Conservation (phyloP, 2,113 vertebrate genomes). For the Pterocles orientalis region DNA sequence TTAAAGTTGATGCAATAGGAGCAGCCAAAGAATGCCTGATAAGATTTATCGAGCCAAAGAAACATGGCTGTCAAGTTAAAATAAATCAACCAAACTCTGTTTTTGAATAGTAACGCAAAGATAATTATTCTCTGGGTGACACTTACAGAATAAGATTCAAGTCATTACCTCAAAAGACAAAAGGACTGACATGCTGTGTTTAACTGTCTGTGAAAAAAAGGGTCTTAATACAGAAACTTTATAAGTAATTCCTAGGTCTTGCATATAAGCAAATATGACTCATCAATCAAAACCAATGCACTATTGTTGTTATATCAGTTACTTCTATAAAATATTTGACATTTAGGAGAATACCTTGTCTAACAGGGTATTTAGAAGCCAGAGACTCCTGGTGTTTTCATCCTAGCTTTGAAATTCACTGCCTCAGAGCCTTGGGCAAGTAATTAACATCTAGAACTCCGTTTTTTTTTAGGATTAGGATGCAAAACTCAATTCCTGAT, state of each 20-base stretch:
- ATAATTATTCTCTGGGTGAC: slow-evolving; percentile 70
- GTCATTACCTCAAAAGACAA: slow-evolving; percentile 74
- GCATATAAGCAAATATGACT: slow-evolving; percentile 40
- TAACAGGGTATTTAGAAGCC: background rate
- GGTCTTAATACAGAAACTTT: slow-evolving; percentile 51
- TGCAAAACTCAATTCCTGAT: slow-evolving; percentile 12
- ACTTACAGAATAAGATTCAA: slow-evolving; percentile 72
- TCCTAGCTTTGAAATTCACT: background rate
- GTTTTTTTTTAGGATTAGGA: slow-evolving; percentile 14
- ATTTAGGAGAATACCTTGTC: slow-evolving; percentile 35
- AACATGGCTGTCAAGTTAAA: slow-evolving; percentile 76
- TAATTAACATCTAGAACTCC: slow-evolving; percentile 21
- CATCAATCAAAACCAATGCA: slow-evolving; percentile 47
- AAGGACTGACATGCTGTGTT: slow-evolving; percentile 60
- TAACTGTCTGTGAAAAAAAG: slow-evolving; percentile 53
- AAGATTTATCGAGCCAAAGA: slow-evolving; percentile 78
- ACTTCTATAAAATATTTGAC: background rate
- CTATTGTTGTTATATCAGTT: slow-evolving; percentile 13
- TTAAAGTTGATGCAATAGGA: slow-evolving; percentile 80
- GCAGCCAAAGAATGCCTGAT: slow-evolving; percentile 78
- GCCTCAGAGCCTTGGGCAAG: background rate
- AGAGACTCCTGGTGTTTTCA: background rate
- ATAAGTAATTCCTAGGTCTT: slow-evolving; percentile 28
- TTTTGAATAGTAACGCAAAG: slow-evolving; percentile 67
- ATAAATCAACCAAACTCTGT: slow-evolving; percentile 71